Percentiles rank a stretch among this genome's conserved stretches.
These are phyloP conservation scores for Zingel zingel DNA, from an alignment of 2,113 vertebrate genomes.

Conservation along the genomic window DNA sequence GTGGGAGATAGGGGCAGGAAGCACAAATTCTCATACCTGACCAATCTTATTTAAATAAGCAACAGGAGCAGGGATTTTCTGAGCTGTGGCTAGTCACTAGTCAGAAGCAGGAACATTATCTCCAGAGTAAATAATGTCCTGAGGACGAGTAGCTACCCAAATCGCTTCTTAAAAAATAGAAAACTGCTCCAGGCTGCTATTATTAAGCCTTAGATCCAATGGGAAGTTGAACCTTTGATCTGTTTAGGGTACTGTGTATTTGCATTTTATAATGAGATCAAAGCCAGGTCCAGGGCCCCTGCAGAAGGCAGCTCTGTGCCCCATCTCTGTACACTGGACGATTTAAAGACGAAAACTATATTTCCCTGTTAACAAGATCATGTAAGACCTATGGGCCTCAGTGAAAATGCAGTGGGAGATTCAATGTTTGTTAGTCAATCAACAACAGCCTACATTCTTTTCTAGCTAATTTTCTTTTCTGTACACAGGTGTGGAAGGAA, in stretches of 20 bases:
- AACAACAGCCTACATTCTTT: constrained; percentile 54
- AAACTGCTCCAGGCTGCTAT: constrained; percentile 80
- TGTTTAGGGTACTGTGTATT: constrained; percentile 84
- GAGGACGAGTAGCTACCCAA: constrained; percentile 79
- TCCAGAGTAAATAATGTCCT: constrained; percentile 86
- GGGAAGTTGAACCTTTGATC: constrained; percentile 87
- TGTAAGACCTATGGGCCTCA: constrained; percentile 56
- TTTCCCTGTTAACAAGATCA: constrained; percentile 70
- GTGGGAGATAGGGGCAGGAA: constrained; percentile 73
- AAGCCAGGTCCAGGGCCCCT: constrained; percentile 78
- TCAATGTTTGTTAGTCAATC: constrained; percentile 67
- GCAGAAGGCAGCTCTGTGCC: constrained; percentile 72
- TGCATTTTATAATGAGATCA: constrained; percentile 89
- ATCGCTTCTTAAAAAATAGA: constrained; percentile 82
- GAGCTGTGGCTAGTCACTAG: constrained; percentile 75
- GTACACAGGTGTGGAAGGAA: constrained; percentile 64
- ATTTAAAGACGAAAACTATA: constrained; percentile 68
- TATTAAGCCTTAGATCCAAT: constrained; percentile 83
- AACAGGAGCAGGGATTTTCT: constrained; percentile 77
- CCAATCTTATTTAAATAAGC: constrained; percentile 82
- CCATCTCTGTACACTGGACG: constrained; percentile 66
- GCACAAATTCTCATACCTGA: constrained; percentile 74
- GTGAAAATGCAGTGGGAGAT: constrained; percentile 58
- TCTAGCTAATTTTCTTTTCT: constrained; percentile 63
- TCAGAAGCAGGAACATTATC: constrained; percentile 82